phyloP scores from a whole-genome alignment of 2,888 invertebrate species.

The Nematopogon swammerdamellus region DNA sequence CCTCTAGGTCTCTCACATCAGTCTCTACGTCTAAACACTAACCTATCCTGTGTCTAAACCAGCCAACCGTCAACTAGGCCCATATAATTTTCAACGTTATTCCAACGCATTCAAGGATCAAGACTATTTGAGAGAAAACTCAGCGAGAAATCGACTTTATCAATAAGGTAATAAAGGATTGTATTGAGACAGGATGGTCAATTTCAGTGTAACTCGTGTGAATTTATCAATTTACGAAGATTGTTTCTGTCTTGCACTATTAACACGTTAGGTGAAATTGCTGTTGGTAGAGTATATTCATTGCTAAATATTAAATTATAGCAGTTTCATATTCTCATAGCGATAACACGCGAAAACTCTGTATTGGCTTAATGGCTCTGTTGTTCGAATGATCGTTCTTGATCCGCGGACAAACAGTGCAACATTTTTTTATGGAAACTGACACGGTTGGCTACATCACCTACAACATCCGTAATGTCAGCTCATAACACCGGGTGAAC shows the following conservation, averaged over 20 bases:
- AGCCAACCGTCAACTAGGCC: not conserved
- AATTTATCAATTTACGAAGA: slow-evolving; percentile 48
- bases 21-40: slow-evolving; percentile 32
- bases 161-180: not conserved
- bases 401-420: no score
- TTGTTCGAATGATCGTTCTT: no score
- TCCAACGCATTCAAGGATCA: not conserved
- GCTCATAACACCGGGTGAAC: no score
- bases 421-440: no score
- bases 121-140: not conserved
- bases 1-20: slow-evolving; percentile 46
- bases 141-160: not conserved
- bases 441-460: no score
- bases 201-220: slow-evolving; percentile 31
- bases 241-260: slow-evolving; percentile 38
- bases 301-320: slow-evolving; percentile 43
- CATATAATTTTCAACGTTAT: not conserved
- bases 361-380: slow-evolving; percentile 2
- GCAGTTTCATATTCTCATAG: slow-evolving; percentile 19
- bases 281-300: slow-evolving; percentile 14
- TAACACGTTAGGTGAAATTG: slow-evolving; percentile 36
- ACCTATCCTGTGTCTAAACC: slow-evolving; percentile 19
- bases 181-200: slow-evolving; percentile 1
- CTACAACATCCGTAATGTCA: no score
- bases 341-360: slow-evolving; percentile 11